Percentiles rank a stretch among this genome's conserved stretches.
Conservation (phyloP, 2,888 invertebrate species). For the Tachina fera region DNA sequence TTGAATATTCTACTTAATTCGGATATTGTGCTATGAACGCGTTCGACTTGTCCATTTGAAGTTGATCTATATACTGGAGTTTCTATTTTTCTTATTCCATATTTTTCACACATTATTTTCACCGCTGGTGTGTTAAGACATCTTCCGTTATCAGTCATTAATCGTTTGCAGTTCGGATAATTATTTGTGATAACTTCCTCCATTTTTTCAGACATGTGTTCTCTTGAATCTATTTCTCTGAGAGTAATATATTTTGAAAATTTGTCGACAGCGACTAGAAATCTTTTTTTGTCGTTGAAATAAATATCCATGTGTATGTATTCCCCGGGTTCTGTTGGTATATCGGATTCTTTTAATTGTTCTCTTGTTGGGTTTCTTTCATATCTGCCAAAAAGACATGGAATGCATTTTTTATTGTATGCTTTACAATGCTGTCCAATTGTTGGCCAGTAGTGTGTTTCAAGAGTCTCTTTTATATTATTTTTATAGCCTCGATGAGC, state of each 20-base stretch:
- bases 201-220: slow-evolving; percentile 34
- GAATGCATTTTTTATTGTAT: slow-evolving; percentile 12
- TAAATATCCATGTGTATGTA: slow-evolving; percentile 23
- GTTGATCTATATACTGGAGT: too few species aligned
- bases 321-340: slow-evolving; percentile 22
- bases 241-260: slow-evolving; percentile 38
- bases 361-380: neutral
- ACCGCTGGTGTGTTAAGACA: slow-evolving; percentile 1
- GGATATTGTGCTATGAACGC: too few species aligned
- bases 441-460: slow-evolving; percentile 11
- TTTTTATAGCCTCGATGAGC: slow-evolving; percentile 5
- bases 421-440: slow-evolving; percentile 2
- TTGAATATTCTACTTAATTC: slow-evolving; percentile 18
- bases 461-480: slow-evolving; percentile 15
- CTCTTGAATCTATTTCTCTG: neutral
- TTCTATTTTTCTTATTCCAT: neutral
- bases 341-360: neutral
- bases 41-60: too few species aligned
- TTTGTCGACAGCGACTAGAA: slow-evolving; percentile 19
- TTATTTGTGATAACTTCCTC: slow-evolving; percentile 34
- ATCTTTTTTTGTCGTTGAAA: slow-evolving; percentile 11
- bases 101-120: slow-evolving; percentile 18
- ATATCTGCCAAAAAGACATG: neutral
- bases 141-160: slow-evolving; percentile 31
- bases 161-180: slow-evolving; percentile 26